phyloP scores from a whole-genome alignment of 1,140 invertebrate species.

The Drosophila neocordata region DNA sequence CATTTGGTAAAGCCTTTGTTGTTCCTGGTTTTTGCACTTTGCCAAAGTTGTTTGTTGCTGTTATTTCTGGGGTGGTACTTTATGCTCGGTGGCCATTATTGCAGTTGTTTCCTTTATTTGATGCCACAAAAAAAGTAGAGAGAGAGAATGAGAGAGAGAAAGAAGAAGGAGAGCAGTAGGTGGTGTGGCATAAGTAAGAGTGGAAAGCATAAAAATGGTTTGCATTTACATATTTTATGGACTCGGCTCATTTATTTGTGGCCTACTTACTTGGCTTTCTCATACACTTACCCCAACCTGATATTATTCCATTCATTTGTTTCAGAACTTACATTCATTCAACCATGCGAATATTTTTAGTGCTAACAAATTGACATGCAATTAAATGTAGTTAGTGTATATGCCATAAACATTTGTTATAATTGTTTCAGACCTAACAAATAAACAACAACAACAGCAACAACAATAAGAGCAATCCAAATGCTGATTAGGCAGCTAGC shows the following conservation, averaged over 20 bases:
- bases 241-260: conserved; percentile 57
- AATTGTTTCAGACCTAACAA: conserved; percentile 47
- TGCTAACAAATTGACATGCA: conserved; percentile 73
- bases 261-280: conserved; percentile 43
- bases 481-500: conserved; percentile 65
- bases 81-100: conserved; percentile 73
- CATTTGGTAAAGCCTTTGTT: conserved; percentile 67
- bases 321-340: neutral
- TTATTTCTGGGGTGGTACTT: conserved; percentile 70
- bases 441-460: neutral
- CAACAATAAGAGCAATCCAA: neutral
- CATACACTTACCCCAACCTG: conserved; percentile 13
- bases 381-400: conserved; percentile 46
- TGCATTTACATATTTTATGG: conserved; percentile 63
- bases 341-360: conserved; percentile 28
- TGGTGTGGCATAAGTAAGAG: conserved; percentile 36
- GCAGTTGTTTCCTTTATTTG: conserved; percentile 77
- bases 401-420: conserved; percentile 66
- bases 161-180: no score
- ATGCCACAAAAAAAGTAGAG: neutral
- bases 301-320: neutral
- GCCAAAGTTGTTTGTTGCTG: conserved; percentile 71
- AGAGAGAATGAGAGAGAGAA: no score
- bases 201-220: conserved; percentile 63
- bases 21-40: conserved; percentile 71